Evolutionary conservation across 2,113 vertebrate species (phyloP), one percentile per base, ranked within the genome.

Genomic region (Notothenia coriiceps): DNA sequence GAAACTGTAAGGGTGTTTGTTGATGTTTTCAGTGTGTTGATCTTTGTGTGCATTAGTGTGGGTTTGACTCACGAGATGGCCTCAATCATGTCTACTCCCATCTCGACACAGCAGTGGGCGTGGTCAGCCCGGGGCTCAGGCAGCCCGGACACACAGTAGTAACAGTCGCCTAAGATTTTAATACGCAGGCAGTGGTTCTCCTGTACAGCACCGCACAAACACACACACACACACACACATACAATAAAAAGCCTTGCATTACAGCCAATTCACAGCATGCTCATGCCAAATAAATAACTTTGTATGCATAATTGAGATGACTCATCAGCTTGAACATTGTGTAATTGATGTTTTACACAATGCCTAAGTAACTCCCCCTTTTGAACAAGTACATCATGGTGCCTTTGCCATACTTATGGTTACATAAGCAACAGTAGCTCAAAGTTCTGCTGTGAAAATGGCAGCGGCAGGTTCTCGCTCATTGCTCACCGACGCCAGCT

Each of bases 61-160:
- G 25, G 68, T 54, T 66, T 70, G 54, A 94, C 97, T 96, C 91
- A 99, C 97, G 97, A 98, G 89, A 99, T 99, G 73, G 98, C 97
- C 93, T 99, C 98, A 1, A 98, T 98, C 98, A 99, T 99, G 93
- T 99, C 98, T 5, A 99, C 97, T 3, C 98, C 98, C 98, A 99
- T 98, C 94, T 99, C 97, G 77, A 98, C 97, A 2, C 97, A 99
- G 95, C 98, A 99, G 94, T 99, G 98, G 1, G 97, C 98, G 4
- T 99, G 98, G 91, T 99, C 98, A 2, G 97, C 96, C 1, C 97
- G 94, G 0, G 97, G 95, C 91, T 98, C 97, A 0, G 97, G 97
- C 89, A 99, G 93, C 65, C 98, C 98, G 0, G 98, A 98, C 88
- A 99, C 98, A 55, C 97, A 98, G 94, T 99, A 98, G 94, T 98